Percentiles rank a stretch among this genome's conserved stretches.
Evolutionary conservation across 2,797 vertebrate species (phyloP).

Genomic region (Macropodus opercularis): DNA sequence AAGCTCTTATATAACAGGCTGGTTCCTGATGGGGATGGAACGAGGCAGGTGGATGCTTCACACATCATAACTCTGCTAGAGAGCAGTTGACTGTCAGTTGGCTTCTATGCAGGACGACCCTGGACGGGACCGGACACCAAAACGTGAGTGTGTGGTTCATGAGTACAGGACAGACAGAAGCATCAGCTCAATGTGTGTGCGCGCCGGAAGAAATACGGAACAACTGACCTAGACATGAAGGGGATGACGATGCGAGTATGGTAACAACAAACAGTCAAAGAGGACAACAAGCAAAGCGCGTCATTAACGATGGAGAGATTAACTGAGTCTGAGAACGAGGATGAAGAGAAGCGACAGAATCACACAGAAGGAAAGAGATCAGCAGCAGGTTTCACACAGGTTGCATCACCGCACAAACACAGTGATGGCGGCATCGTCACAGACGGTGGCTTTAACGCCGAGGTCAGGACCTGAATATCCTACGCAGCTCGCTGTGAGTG

Average conservation of each 20-base stretch:
- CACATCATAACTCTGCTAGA: too few relatives aligned
- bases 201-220: background rate
- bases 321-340: too few relatives aligned
- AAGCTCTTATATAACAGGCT: conserved; percentile 40
- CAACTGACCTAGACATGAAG: background rate
- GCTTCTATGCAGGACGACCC: too few relatives aligned
- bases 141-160: too few relatives aligned
- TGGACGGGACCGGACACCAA: too few relatives aligned
- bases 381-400: background rate
- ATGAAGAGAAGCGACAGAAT: too few relatives aligned
- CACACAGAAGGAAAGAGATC: background rate
- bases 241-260: background rate
- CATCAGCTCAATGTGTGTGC: background rate
- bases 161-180: background rate
- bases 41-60: background rate
- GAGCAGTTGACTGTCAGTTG: too few relatives aligned
- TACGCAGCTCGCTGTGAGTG: too few relatives aligned
- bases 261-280: background rate
- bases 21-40: too few relatives aligned
- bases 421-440: background rate
- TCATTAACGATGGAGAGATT: background rate
- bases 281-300: background rate
- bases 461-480: background rate
- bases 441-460: conserved; percentile 11
- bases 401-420: background rate